Conservation (phyloP, 2,888 invertebrate species). For the Trilocha varians region DNA sequence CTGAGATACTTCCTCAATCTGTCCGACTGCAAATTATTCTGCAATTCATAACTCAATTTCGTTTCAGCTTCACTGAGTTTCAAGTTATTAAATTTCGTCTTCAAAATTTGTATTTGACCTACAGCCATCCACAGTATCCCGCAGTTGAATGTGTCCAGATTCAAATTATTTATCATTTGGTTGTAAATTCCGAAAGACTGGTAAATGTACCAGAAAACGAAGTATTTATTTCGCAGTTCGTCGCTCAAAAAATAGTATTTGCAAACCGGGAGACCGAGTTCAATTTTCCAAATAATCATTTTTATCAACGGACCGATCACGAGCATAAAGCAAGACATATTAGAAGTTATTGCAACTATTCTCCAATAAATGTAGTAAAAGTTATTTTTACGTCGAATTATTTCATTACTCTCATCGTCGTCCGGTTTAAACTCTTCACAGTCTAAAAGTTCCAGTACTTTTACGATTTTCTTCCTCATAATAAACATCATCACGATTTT, state of each 20-base stretch:
- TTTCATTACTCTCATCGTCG: background rate
- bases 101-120: background rate
- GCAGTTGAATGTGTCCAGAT: background rate
- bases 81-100: background rate
- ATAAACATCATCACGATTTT: conserved; percentile 4
- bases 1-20: conserved; percentile 9
- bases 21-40: background rate
- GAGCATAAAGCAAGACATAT: background rate
- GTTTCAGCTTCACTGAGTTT: background rate
- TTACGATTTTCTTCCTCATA: conserved; percentile 1
- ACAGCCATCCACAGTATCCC: background rate
- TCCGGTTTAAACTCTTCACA: conserved; percentile 3
- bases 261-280: conserved; percentile 3
- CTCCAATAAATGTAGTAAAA: conserved; percentile 3
- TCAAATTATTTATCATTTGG: background rate
- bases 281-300: background rate
- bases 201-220: background rate
- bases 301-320: conserved; percentile 3
- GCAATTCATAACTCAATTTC: background rate
- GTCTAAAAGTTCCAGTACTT: conserved; percentile 3
- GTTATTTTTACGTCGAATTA: background rate
- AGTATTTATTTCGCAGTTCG: conserved; percentile 2
- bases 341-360: background rate
- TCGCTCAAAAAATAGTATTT: conserved; percentile 7
- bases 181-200: conserved; percentile 1